Base-by-base conservation (phyloP, 1,140 invertebrate species). In the Temnothorax longispinosus region DNA sequence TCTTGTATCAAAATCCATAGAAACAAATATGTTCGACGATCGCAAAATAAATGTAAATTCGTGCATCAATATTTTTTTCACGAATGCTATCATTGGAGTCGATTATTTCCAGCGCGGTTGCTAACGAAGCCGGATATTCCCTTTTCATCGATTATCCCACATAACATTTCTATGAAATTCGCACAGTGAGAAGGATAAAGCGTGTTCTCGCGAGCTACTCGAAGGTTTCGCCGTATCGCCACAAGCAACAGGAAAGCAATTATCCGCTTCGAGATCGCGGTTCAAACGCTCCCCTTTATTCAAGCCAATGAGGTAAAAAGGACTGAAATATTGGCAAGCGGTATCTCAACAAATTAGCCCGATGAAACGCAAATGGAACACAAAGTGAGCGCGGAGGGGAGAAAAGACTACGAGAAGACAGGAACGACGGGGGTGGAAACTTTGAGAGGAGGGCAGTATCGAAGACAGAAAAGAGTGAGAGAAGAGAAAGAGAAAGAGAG, bases 261-360 rank as follows among this genome's bases (percentile, higher is more conserved):
- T 93, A 93, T 92, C 91, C 91, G 92, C 77, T 87, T 90, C 87
- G 90, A 88, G 89, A 93, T 93, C 88, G 88, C 78, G 82, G 82
- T 78, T 78, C 81, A 71, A 81, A 76, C 75, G 62, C 76, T 77
- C 71, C 87, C 87, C 78, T 93, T 93, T 91, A 91, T 92, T 91
- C 90, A 75, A 84, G 85, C 90, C 88, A 93, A 93, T 93, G 92
- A 90, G 91, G 92, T 92, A 93, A 94, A 94, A 93, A 93, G 91
- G 88, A 90, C 91, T 94, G 94, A 95, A 95, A 95, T 95, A 95
- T 95, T 95, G 94, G 94, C 94, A 95, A 95, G 93, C 94, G 93
- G 94, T 95, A 95, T 95, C 94, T 95, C 94, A 93, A 94, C 94
- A 95, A 95, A 95, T 95, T 95, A 95, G 94, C 92, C 76, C 94